phyloP scores from a whole-genome alignment of 2,888 invertebrate genomes.

The Cyrtodaria siliqua region DNA sequence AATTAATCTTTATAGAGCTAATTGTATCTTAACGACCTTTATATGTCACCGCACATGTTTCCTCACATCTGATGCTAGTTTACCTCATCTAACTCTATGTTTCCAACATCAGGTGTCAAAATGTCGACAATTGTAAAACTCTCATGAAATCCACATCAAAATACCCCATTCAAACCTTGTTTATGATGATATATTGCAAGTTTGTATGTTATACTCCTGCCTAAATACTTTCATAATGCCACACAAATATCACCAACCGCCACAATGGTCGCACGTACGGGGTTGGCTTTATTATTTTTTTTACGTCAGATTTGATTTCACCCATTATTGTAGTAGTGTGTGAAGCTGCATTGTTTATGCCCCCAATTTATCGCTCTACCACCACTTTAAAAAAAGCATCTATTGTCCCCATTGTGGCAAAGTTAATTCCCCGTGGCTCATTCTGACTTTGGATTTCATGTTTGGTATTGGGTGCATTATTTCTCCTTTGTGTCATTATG shows the following conservation, averaged over 20 bases:
- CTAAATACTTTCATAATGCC: neutral
- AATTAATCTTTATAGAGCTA: too few relatives aligned
- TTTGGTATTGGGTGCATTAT: too few relatives aligned
- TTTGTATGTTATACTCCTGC: conserved; percentile 11
- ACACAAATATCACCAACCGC: neutral
- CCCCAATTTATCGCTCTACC: conserved; percentile 22
- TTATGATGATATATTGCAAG: conserved; percentile 38
- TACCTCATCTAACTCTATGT: too few relatives aligned
- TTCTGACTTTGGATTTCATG: conserved; percentile 2
- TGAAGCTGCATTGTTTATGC: conserved; percentile 24
- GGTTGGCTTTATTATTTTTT: conserved; percentile 47
- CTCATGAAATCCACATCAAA: conserved; percentile 43
- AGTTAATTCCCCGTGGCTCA: conserved; percentile 9
- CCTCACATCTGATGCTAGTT: too few relatives aligned
- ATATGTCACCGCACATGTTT: too few relatives aligned
- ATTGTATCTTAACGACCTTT: too few relatives aligned
- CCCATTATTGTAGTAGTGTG: conserved; percentile 1
- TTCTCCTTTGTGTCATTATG: too few relatives aligned
- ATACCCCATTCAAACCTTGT: conserved; percentile 6
- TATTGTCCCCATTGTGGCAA: conserved; percentile 8
- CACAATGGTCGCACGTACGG: conserved; percentile 39
- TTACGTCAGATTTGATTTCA: conserved; percentile 40
- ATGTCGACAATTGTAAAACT: conserved; percentile 27
- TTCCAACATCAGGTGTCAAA: conserved; percentile 22
- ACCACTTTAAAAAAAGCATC: conserved; percentile 14